A percentile compares a stretch with the other conserved stretches of the same genome.
These are phyloP conservation scores for Notothenia coriiceps DNA, from an alignment of 2,113 vertebrate genomes.

Conservation along the genomic window DNA sequence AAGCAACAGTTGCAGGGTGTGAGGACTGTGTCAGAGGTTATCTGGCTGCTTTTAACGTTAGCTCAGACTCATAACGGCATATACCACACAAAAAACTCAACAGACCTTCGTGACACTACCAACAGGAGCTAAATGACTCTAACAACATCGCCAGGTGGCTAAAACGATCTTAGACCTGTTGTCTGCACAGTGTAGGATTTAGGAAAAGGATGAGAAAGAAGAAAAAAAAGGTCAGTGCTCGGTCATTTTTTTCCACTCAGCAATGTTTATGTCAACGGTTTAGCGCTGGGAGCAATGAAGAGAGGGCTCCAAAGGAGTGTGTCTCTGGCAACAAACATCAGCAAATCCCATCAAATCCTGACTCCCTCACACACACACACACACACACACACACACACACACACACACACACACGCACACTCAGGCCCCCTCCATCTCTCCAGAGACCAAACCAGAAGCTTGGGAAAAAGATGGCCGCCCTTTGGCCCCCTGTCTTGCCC, in stretches of 20 bases:
- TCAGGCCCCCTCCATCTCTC: slow-evolving; percentile 67
- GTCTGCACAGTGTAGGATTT: slow-evolving; percentile 38
- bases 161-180: slow-evolving; percentile 31
- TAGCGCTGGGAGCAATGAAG: slow-evolving; percentile 71
- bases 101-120: slow-evolving; percentile 6
- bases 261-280: slow-evolving; percentile 82
- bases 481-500: slow-evolving; percentile 75
- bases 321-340: slow-evolving; percentile 84
- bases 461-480: slow-evolving; percentile 86
- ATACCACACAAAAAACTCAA: slow-evolving; percentile 32
- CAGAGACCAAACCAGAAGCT: slow-evolving; percentile 78
- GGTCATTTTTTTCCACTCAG: slow-evolving; percentile 79
- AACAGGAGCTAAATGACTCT: slow-evolving; percentile 49
- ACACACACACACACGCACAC: slow-evolving; percentile 33
- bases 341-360: slow-evolving; percentile 83
- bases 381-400: slow-evolving; percentile 31
- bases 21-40: slow-evolving; percentile 61
- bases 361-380: slow-evolving; percentile 47
- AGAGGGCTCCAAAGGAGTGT: slow-evolving; percentile 76
- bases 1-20: slow-evolving; percentile 63
- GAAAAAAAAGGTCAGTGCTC: slow-evolving; percentile 58
- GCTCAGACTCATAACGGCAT: slow-evolving; percentile 48
- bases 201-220: slow-evolving; percentile 15
- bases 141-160: slow-evolving; percentile 64
- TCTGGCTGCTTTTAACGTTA: slow-evolving; percentile 66